Evolutionary conservation across 2,797 vertebrate species (phyloP), one percentile per base, ranked within the genome.

Genomic region (Holocentrus rufus): DNA sequence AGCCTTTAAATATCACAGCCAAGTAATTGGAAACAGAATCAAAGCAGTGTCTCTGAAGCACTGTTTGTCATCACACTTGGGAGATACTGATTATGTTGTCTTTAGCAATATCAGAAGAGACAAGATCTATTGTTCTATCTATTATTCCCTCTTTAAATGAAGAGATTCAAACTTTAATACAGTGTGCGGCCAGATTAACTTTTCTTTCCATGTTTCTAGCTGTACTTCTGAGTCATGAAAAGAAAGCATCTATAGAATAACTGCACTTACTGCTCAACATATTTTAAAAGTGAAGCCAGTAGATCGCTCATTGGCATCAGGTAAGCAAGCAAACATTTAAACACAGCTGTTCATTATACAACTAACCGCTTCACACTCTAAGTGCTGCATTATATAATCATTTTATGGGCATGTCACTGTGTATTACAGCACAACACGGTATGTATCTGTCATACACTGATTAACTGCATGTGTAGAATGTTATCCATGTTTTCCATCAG

Each of bases 231-330:
- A 53, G 42, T 25, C 1, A 4, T 76, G 36, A 62, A 39, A 58
- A 27, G 10, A 22, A 22, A 20, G 2, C 31, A 34, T 34, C 5
- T 25, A 1, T 36, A 65, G 10, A 68, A 4, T 42, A 27, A 54
- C 31, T 42, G 18, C 2, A 36, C 18, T 59, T 58, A 14, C 44
- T 42, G 59, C 72, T 68, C 46, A 62, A 14, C 23, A 23, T 42
- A 30, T 52, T 18, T 39, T 27, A 47, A 3, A 5, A 8, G 46
- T 31, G 18, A 14, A 69, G 10, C 8, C 13, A 1, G 7, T 14
- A 15, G 4, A 55, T 52, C 65, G 65, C 5, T 25, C 34, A 56
- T 65, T 53, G 60, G 49, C 25, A 61, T 10, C 4, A 25, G 25
- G 8, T 39, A 34, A 49, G 13, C 17, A 31, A 56, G 54, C 54